A percentile compares a stretch with the other conserved stretches of the same genome.
phyloP scores from a whole-genome alignment of 2,113 vertebrate species.

The Notarius quadriscutis region DNA sequence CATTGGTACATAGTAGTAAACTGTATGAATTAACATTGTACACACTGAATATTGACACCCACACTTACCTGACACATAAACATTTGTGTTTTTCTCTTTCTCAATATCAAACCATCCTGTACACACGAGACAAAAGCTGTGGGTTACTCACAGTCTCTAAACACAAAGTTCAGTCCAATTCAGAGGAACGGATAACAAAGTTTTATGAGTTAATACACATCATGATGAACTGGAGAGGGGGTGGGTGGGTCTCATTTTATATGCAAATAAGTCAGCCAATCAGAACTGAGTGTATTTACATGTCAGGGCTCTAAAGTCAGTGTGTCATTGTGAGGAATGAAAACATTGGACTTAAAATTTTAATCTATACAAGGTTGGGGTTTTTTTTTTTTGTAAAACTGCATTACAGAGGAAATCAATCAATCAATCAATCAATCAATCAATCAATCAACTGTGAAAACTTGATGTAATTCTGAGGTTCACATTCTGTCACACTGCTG shows the following conservation, averaged over 20 bases:
- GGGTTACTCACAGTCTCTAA: neutral
- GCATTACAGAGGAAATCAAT: neutral
- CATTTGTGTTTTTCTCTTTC: constrained; percentile 90
- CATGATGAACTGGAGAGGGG: neutral
- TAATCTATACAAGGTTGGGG: neutral
- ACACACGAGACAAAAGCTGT: constrained; percentile 23
- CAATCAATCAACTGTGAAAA: neutral
- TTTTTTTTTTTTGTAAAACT: neutral
- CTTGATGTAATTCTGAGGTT: neutral
- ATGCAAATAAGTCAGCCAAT: neutral
- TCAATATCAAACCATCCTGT: constrained; percentile 95
- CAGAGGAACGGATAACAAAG: neutral
- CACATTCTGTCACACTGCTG: neutral
- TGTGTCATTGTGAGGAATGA: neutral
- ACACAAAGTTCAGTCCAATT: neutral
- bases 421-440: neutral
- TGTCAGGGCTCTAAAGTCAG: too few relatives aligned
- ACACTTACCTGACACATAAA: constrained; percentile 91
- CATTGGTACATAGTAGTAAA: neutral
- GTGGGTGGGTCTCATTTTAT: neutral
- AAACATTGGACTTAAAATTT: neutral
- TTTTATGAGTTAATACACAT: neutral
- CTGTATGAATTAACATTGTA: neutral
- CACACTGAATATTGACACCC: neutral
- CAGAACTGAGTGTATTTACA: neutral